phyloP scores from a whole-genome alignment of 2,113 vertebrate genomes.

The Madoqua kirkii region DNA sequence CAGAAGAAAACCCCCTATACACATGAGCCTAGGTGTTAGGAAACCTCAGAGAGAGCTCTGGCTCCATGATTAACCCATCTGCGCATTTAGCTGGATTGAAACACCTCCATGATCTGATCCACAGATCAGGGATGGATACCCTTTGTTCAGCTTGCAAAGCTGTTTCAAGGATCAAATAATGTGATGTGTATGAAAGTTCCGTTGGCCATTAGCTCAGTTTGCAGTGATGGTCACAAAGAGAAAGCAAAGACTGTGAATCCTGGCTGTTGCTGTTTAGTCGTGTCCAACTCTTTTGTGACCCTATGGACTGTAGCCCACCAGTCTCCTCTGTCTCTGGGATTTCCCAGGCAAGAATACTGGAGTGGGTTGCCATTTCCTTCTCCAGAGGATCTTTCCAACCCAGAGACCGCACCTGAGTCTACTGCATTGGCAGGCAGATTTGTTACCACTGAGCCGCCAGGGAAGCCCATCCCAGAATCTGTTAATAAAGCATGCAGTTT shows the following conservation, averaged over 20 bases:
- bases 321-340: background rate
- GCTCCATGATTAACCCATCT: too few relatives aligned
- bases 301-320: background rate
- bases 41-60: background rate
- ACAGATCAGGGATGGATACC: background rate
- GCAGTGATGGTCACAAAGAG: background rate
- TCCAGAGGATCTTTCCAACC: background rate
- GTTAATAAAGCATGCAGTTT: background rate
- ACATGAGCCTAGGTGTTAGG: background rate
- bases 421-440: background rate
- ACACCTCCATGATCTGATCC: background rate
- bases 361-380: background rate
- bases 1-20: background rate
- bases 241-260: background rate
- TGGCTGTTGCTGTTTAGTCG: background rate
- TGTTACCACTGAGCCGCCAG: background rate
- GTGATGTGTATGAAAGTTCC: background rate
- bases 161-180: background rate
- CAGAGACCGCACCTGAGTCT: background rate
- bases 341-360: background rate
- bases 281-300: background rate
- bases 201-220: background rate
- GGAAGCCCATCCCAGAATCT: background rate
- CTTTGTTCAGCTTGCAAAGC: background rate
- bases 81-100: background rate